A percentile compares a stretch with the other conserved stretches of the same genome.
Evolutionary conservation across 2,113 vertebrate species (phyloP).

Genomic region (Limanda limanda): DNA sequence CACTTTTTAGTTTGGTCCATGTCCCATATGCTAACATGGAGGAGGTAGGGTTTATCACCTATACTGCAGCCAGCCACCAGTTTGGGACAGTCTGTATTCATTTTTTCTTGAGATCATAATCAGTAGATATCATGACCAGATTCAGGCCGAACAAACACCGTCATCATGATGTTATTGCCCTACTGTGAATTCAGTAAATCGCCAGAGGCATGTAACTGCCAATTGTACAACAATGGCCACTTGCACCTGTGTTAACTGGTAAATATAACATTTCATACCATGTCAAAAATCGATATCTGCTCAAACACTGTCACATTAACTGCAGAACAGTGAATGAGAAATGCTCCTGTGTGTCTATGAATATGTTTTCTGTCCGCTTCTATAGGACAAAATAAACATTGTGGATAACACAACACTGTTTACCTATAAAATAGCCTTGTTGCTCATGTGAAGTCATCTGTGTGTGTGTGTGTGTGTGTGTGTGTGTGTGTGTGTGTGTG

Average conservation of each 20-base stretch:
- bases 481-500: too few relatives aligned
- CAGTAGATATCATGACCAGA: background rate
- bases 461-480: slow-evolving; percentile 10
- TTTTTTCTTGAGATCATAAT: background rate
- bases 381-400: slow-evolving; percentile 15
- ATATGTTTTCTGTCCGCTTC: background rate
- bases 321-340: background rate
- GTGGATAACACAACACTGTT: slow-evolving; percentile 15
- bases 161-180: background rate
- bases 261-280: background rate
- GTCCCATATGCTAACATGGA: too few relatives aligned
- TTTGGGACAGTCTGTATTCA: too few relatives aligned
- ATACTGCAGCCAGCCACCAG: too few relatives aligned
- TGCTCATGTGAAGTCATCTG: slow-evolving; percentile 14
- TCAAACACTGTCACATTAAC: slow-evolving; percentile 4
- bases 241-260: background rate
- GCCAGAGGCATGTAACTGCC: background rate
- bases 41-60: too few relatives aligned
- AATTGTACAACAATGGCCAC: background rate
- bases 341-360: background rate
- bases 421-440: slow-evolving; percentile 10
- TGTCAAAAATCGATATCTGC: background rate
- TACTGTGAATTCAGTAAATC: background rate
- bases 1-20: too few relatives aligned
- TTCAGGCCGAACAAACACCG: background rate